phyloP scores from a whole-genome alignment of 2,888 invertebrate genomes.

The Philereme vetulata region DNA sequence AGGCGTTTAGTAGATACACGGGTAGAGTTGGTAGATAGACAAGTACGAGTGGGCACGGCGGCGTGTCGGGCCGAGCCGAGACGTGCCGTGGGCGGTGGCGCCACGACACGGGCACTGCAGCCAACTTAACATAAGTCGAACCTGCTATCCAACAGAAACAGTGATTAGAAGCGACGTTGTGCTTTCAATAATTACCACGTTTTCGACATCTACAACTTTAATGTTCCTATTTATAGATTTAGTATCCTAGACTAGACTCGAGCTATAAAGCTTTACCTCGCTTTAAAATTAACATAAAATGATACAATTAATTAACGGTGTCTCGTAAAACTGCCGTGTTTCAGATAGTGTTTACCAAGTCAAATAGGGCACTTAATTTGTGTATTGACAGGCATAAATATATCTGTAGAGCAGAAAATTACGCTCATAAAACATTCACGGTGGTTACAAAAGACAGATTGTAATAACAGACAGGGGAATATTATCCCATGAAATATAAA shows the following conservation, averaged over 20 bases:
- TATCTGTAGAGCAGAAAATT: slow-evolving; percentile 35
- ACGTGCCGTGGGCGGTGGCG: slow-evolving; percentile 60
- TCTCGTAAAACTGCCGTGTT: slow-evolving; percentile 39
- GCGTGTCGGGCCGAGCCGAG: slow-evolving; percentile 52
- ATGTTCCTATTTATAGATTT: slow-evolving; percentile 36
- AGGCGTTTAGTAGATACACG: slow-evolving; percentile 52
- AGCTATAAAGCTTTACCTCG: slow-evolving; percentile 11
- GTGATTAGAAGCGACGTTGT: slow-evolving; percentile 65
- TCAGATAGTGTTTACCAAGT: slow-evolving; percentile 40
- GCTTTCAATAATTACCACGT: slow-evolving; percentile 63
- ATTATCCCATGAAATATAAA: slow-evolving; percentile 16
- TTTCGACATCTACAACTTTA: slow-evolving; percentile 36
- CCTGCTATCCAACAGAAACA: slow-evolving; percentile 58
- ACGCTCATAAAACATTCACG: slow-evolving; percentile 31
- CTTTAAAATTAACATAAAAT: slow-evolving; percentile 35
- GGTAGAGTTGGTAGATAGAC: slow-evolving; percentile 45
- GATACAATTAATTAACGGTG: slow-evolving; percentile 41
- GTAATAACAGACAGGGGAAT: slow-evolving; percentile 26
- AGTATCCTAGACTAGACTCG: slow-evolving; percentile 23
- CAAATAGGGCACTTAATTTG: slow-evolving; percentile 41
- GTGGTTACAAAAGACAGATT: slow-evolving; percentile 29
- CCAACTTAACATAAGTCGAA: slow-evolving; percentile 53
- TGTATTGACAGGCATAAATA: slow-evolving; percentile 39
- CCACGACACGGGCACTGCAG: slow-evolving; percentile 50
- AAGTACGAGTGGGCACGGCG: slow-evolving; percentile 50